Percentiles rank a stretch among this genome's conserved stretches.
These are phyloP conservation scores for Nipponacmea schrenckii DNA, from an alignment of 2,888 invertebrate species.

Conservation along the genomic window DNA sequence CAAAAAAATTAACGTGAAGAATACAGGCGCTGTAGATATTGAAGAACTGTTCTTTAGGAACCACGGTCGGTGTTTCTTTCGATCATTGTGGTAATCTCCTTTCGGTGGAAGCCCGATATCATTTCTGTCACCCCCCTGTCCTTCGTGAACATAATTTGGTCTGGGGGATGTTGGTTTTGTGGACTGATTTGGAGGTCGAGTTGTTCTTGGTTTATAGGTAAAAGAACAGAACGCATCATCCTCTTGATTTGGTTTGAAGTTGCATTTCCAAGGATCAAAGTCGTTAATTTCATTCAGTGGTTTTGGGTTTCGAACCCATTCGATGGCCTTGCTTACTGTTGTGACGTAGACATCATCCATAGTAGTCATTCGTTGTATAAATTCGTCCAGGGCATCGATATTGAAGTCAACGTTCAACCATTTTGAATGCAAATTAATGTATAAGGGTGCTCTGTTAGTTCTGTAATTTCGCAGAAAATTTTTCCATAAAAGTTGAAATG, in stretches of 20 bases:
- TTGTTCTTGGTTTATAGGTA: constrained; percentile 24
- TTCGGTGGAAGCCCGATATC: neutral
- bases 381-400: constrained; percentile 58
- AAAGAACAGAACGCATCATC: constrained; percentile 26
- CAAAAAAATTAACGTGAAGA: neutral
- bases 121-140: neutral
- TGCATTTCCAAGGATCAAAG: constrained; percentile 56
- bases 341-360: constrained; percentile 60
- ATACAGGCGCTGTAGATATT: neutral
- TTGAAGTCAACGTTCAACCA: constrained; percentile 67
- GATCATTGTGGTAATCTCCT: constrained; percentile 8
- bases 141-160: neutral
- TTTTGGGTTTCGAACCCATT: constrained; percentile 56
- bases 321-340: constrained; percentile 49
- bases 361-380: constrained; percentile 48
- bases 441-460: constrained; percentile 79
- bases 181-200: constrained; percentile 19
- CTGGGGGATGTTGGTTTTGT: neutral
- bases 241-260: constrained; percentile 28
- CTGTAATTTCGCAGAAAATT: constrained; percentile 82
- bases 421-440: constrained; percentile 83
- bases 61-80: constrained; percentile 33
- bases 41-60: constrained; percentile 23
- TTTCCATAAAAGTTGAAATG: constrained; percentile 73
- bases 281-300: constrained; percentile 43